Base-by-base conservation (phyloP, 2,888 invertebrate genomes). In the Mythimna lalbum region DNA sequence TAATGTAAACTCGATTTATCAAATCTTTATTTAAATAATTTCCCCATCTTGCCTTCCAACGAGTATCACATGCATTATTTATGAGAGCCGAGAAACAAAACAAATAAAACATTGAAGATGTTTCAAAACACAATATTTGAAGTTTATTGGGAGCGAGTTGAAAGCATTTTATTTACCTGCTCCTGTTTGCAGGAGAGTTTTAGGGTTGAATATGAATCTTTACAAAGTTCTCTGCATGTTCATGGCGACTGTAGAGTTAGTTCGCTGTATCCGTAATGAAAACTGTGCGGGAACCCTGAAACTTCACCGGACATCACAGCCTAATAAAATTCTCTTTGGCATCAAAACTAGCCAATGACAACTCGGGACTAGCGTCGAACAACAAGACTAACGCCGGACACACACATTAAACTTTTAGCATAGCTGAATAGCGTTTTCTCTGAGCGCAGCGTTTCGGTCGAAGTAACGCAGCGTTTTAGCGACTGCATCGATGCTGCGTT, bases 91-190 rank as follows among this genome's bases (percentile, higher is more conserved):
- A 57, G 63, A 63, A 64, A 69, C 79, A 79, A 73, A 79, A 72
- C 76, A 79, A 79, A 76, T 79, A 78, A 69, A 78, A 69, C 74
- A 79, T 72, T 47, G 63, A 60, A 63, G 76, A 62, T 49, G 33
- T 55, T 77, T 68, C 36, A 49, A 73, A 77, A 65, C 64, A 77
- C 36, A 49, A 63, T 74, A 66, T 78, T 66, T 78, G 57, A 52
- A 33, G 59, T 74, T 78, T 78, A 66, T 69, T 63, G 74, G 60
- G 60, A 68, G 60, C 59, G 39, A 78, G 59, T 63, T 63, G 47
- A 60, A 78, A 74, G 55, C 39, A 63, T 60, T 69, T 60, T 69
- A 63, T 74, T 76, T 76, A 63, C 59, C 21, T 53, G 33, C 63
- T 75, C 43, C 49, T 31, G 12, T 43, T 55, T 63, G 23, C 21